phyloP scores from a whole-genome alignment of 2,888 invertebrate species.

The Rhorus exstirpatorius region DNA sequence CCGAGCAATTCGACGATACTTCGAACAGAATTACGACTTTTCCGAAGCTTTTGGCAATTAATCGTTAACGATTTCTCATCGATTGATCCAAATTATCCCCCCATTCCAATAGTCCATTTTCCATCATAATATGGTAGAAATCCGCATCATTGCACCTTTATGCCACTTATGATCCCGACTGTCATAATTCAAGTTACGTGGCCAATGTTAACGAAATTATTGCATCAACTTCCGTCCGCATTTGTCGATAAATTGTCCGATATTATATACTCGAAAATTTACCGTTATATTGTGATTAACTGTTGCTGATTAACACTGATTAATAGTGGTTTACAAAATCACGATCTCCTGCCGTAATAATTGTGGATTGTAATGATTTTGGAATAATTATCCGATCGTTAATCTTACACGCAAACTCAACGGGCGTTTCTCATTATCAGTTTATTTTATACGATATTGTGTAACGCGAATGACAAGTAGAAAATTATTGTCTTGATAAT shows the following conservation, averaged over 20 bases:
- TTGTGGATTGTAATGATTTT: too few relatives aligned
- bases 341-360: too few relatives aligned
- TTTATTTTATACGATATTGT: too few relatives aligned
- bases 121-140: background rate
- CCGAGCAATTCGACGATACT: constrained; percentile 47
- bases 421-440: too few relatives aligned
- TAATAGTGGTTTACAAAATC: too few relatives aligned
- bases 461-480: too few relatives aligned
- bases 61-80: constrained; percentile 50
- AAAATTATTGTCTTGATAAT: too few relatives aligned
- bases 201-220: constrained; percentile 1
- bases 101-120: background rate
- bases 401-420: too few relatives aligned
- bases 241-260: background rate
- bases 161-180: background rate
- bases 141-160: constrained; percentile 3
- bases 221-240: background rate
- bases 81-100: constrained; percentile 25
- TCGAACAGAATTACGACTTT: constrained; percentile 36
- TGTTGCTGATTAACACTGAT: too few relatives aligned
- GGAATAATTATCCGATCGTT: too few relatives aligned
- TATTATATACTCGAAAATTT: background rate
- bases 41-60: constrained; percentile 28
- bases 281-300: background rate
- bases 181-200: background rate